These are phyloP conservation scores for Bombus polaris DNA, from an alignment of 1,140 invertebrate species.

Conservation along the genomic window DNA sequence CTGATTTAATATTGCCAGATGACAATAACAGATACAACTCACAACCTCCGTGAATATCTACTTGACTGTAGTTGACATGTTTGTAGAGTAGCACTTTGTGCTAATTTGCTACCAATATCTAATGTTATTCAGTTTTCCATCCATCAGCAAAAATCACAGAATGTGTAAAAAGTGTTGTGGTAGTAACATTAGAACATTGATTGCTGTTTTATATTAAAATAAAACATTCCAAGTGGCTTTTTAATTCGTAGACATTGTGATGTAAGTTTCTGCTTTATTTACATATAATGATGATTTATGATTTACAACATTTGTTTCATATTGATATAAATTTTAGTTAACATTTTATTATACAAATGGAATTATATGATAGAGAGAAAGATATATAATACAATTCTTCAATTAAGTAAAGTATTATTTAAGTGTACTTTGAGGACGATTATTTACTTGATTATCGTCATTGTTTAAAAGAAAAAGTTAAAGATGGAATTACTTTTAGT, in stretches of 20 bases:
- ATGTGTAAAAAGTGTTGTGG: not conserved
- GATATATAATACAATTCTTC: not conserved
- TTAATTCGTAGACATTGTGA: not conserved
- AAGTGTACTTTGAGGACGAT: not conserved
- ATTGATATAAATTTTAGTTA: conserved; percentile 15
- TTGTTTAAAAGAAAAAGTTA: not conserved
- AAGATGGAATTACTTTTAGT: not conserved
- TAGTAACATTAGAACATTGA: conserved; percentile 1
- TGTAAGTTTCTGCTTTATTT: not conserved
- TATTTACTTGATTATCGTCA: not conserved
- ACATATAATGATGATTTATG: not conserved
- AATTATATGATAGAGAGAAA: not conserved
- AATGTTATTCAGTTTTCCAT: conserved; percentile 32
- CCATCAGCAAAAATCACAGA: not conserved
- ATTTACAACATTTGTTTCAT: not conserved
- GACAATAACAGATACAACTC: conserved; percentile 41
- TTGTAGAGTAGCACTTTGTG: conserved; percentile 32
- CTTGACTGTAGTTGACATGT: not conserved
- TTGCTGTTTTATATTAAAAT: conserved; percentile 2
- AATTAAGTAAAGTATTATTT: not conserved
- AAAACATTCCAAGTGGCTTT: conserved; percentile 6
- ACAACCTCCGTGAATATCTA: conserved; percentile 47
- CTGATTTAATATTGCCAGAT: conserved; percentile 24
- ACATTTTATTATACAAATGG: not conserved
- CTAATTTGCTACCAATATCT: conserved; percentile 15